Evolutionary conservation across 1,140 invertebrate genomes (phyloP), one percentile per base, ranked within the genome.

Genomic region (Potamilus streckersoni): DNA sequence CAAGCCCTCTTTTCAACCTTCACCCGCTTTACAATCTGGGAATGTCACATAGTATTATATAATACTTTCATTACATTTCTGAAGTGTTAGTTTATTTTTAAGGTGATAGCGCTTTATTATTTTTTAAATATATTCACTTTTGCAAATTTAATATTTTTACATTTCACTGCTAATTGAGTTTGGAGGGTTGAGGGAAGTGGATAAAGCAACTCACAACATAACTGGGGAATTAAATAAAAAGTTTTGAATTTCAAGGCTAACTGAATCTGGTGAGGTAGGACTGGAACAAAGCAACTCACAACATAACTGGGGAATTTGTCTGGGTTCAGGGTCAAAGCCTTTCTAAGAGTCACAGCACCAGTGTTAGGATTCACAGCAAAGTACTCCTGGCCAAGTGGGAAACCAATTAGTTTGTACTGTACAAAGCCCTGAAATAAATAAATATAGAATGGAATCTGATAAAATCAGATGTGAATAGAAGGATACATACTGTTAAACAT

Each of bases 391-490:
- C 79, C 79, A n/a, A 70, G 72, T 20, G 23, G 31, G 55, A 70
- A 72, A 13, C 79, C 79, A 38, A 71, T 63, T 17, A 80, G 65
- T 64, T 68, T 23, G 61, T 80, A 80, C n/a, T 55, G 62, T 19
- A 80, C 72, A 38, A 49, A 14, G 27, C 76, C 71, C 76, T 80
- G 74, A 61, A 71, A 62, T 55, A 55, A 12, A 19, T 58, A 19
- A 59, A 55, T 19, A 56, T 59, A 61, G 68, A 64, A 57, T 57
- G 20, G 14, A 60, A 13, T 56, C 23, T 38, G 19, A 20, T 12
- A 17, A 38, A 27, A n/a, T 20, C 2, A 61, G 58, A 31, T 16
- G 5, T 3, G 17, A 69, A 73, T 19, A 23, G 38, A 49, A 49
- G 38, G 38, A 49, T 49, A 49, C 38, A 49, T 6, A 49, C 1